phyloP scores from a whole-genome alignment of 2,797 vertebrate genomes.

The Gallirallus australis region DNA sequence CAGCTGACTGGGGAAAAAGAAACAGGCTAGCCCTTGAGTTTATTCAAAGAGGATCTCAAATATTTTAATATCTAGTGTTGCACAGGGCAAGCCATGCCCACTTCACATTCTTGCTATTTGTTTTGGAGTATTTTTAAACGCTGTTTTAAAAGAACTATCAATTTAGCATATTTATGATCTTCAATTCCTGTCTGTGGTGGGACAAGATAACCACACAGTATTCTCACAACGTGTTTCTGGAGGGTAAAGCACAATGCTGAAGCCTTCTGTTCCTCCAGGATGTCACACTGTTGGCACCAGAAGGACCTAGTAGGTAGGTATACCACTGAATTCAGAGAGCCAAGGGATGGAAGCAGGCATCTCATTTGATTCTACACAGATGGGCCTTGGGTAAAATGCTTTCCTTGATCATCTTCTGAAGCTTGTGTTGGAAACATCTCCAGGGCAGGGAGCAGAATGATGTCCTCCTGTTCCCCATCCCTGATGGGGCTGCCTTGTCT shows the following conservation, averaged over 20 bases:
- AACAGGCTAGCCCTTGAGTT: background rate
- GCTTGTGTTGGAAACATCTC: background rate
- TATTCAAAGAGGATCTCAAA: background rate
- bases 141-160: background rate
- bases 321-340: background rate
- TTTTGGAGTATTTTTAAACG: background rate
- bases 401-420: background rate
- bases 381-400: background rate
- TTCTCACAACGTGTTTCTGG: background rate
- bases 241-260: background rate
- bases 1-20: background rate
- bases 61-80: background rate
- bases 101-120: background rate
- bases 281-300: background rate
- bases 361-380: background rate
- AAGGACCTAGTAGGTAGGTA: background rate
- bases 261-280: background rate
- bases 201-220: background rate
- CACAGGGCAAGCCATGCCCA: background rate
- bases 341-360: background rate
- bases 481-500: background rate
- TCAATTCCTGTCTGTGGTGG: background rate
- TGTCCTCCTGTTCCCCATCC: background rate
- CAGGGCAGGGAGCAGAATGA: background rate
- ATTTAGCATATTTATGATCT: background rate